phyloP scores from a whole-genome alignment of 2,888 invertebrate genomes.

The Rhamphomyia laevipes region DNA sequence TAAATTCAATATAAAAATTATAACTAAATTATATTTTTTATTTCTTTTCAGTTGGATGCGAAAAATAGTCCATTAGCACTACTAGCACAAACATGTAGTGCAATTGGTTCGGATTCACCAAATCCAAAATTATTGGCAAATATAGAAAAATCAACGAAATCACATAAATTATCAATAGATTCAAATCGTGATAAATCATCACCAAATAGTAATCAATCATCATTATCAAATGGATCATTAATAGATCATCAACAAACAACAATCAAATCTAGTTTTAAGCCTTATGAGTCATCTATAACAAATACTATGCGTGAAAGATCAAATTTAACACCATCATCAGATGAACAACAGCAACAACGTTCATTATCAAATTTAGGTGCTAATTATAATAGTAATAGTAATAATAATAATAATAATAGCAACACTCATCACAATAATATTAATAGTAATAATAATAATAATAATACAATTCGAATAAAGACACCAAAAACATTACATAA shows the following conservation, averaged over 20 bases:
- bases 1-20: background rate
- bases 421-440: conserved; percentile 18
- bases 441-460: conserved; percentile 8
- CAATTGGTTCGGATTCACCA: conserved; percentile 84
- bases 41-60: conserved; percentile 82
- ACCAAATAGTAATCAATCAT: conserved; percentile 36
- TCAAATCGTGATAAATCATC: conserved; percentile 51
- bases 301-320: conserved; percentile 3
- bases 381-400: conserved; percentile 20
- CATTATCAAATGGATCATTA: conserved; percentile 40
- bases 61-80: conserved; percentile 95
- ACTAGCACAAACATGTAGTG: conserved; percentile 93
- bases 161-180: conserved; percentile 36
- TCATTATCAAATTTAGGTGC: conserved; percentile 28
- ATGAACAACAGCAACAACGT: conserved; percentile 44
- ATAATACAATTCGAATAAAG: conserved; percentile 22
- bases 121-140: conserved; percentile 64
- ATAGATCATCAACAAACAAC: conserved; percentile 19
- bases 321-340: conserved; percentile 39
- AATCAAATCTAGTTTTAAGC: conserved; percentile 56
- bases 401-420: conserved; percentile 11
- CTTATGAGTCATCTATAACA: conserved; percentile 55
- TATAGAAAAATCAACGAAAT: conserved; percentile 55
- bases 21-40: conserved; percentile 13
- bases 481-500: conserved; percentile 25